Base-by-base conservation (phyloP, 2,888 invertebrate species). In the Neoaliturus tenellus region DNA sequence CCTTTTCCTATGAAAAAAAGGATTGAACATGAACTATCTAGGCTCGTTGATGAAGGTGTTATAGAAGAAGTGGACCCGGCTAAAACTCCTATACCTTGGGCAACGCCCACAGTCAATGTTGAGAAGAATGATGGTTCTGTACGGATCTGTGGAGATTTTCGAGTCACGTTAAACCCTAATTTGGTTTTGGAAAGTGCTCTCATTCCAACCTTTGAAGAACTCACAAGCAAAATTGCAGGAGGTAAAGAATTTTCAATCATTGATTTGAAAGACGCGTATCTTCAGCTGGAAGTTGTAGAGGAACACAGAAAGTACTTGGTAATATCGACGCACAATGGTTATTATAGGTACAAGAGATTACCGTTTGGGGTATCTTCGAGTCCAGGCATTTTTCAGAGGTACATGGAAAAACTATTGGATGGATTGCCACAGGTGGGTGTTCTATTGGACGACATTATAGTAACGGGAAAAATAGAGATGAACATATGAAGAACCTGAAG, bases 61-160 rank as follows among this genome's bases (percentile, higher is more conserved):
- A 6, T 48, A 48, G 69, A 69, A 39, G 41, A 71, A 39, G 71
- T 71, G 5, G n/a, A 71, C 41, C 71, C 71, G 1, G 23, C 23
- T 39, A 23, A 71, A 39, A 71, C 17, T 6, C 41, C 71, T 3
- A 35, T 71, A 17, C 3, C 3, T 2, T 71, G 71, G 71, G 20
- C 39, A 14, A 71, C 71, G 1, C 71, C 71, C n/a, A 71, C 39
- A 3, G 71, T 71, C 1, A 71, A 71, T 14, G 20, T 71, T 1
- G 41, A 71, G 6, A 71, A 71, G 71, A n/a, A n/a, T 39, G 35
- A 41, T n/a, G 71, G 71, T 6, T 20, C n/a, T 6, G 23, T 71
- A 6, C 14, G 71, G 14, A 39, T 71, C 1, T 71, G 71, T 71
- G 71, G 71, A 39, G 71, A 71, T 71, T 71, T 71, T 41, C 12